These are phyloP conservation scores for Ecdyonurus torrentis DNA, from an alignment of 2,888 invertebrate genomes.

Conservation along the genomic window DNA sequence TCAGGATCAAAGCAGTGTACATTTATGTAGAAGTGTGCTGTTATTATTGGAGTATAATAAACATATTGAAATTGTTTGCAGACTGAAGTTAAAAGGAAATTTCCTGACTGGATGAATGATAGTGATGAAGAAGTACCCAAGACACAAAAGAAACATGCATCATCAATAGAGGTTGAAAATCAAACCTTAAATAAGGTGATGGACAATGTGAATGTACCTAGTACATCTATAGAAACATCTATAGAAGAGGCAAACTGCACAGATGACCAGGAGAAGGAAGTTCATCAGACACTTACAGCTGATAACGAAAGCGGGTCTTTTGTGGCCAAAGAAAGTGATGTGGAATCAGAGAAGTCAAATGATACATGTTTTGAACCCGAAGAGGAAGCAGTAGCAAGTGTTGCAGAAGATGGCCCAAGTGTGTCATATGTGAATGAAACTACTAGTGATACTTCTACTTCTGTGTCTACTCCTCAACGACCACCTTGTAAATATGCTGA, in stretches of 20 bases:
- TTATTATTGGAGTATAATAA: no score
- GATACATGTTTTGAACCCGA: neutral
- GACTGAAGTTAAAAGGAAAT: neutral
- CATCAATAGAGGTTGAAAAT: neutral
- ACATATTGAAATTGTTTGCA: no score
- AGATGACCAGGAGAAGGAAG: neutral
- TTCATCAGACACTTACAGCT: neutral
- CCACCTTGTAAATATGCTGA: neutral
- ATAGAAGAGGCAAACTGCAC: neutral
- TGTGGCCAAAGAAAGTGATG: neutral
- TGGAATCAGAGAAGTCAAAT: neutral
- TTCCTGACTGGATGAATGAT: neutral
- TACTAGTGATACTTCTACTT: neutral
- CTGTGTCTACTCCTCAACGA: neutral
- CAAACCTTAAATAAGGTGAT: neutral
- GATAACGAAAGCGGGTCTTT: neutral
- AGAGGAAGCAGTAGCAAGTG: neutral
- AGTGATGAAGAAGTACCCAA: neutral
- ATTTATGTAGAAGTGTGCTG: no score
- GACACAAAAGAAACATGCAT: neutral
- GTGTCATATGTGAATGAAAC: neutral
- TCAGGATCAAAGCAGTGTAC: no score
- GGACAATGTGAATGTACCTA: neutral
- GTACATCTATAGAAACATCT: neutral
- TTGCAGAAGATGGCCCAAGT: neutral